Evolutionary conservation across 2,888 invertebrate genomes (phyloP), one percentile per base, ranked within the genome.

Genomic region (Nomada lathburiana): DNA sequence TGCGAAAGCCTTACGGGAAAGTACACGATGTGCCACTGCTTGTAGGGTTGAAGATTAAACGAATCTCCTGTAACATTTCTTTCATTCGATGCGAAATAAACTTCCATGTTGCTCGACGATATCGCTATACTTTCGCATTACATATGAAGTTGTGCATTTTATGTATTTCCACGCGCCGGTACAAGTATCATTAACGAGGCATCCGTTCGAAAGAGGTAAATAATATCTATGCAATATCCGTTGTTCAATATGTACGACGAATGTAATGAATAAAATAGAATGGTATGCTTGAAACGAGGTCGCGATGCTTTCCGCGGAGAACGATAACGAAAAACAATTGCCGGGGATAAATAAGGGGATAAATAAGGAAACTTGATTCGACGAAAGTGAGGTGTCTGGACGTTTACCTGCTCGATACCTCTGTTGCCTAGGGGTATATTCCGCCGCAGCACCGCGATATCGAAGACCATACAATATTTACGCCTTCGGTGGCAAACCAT

Each of bases 391-490:
- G 70, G 65, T 60, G 79, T 64, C 78, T 76, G 20, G 71, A 83
- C 80, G 57, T 72, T 62, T 80, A 75, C 79, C 67, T 69, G 70
- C 52, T 71, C 77, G 64, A 75, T n/a, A 68, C 77, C 83, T 70
- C 75, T 77, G 77, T 76, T 72, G 70, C 82, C 67, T 67, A 64
- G 72, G 63, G 77, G 77, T 78, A 78, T 83, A 84, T 76, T 70
- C 69, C 42, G 63, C 72, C 70, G 26, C 57, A 73, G 74, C 70
- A 4, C 71, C 67, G 57, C 76, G 79, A 82, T 80, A 86, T 81
- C 80, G 72, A 85, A 82, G 75, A 79, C 83, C 87, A 86, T 90
- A 83, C 82, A 89, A 90, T 90, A 91, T 92, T 91, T 89, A 91
- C 88, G 89, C 87, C 88, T 86, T 87, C 87, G 85, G 84, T 76